Conservation (phyloP, 1,140 invertebrate genomes). For the Theocolax elegans region DNA sequence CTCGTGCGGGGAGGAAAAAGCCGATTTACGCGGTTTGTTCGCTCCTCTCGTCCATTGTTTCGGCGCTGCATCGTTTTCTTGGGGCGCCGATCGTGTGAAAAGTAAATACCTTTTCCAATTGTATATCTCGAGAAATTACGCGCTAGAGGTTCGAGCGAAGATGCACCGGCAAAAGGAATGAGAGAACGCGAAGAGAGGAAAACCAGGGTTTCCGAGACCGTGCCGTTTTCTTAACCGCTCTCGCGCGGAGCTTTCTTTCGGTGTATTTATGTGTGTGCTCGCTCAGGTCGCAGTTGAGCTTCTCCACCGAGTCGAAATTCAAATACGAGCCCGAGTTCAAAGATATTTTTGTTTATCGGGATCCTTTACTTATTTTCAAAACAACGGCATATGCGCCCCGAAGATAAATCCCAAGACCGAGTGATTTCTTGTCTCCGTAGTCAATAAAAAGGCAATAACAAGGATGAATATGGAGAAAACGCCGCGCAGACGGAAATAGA, state of each 20-base stretch:
- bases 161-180: background rate
- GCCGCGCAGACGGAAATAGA: background rate
- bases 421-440: background rate
- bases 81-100: conserved; percentile 47
- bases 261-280: background rate
- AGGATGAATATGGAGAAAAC: background rate
- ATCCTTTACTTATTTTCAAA: conserved; percentile 16
- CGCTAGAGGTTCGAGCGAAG: background rate
- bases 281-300: no score
- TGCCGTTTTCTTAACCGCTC: background rate
- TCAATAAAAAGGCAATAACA: conserved; percentile 17
- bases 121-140: background rate
- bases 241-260: background rate
- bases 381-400: background rate
- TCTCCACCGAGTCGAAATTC: background rate
- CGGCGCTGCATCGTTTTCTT: background rate
- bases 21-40: conserved; percentile 62
- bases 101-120: conserved; percentile 47
- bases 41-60: conserved; percentile 54
- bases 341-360: conserved; percentile 13
- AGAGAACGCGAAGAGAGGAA: background rate
- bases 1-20: conserved; percentile 50
- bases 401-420: background rate
- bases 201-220: no score
- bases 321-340: background rate